Conservation (phyloP, 2,113 vertebrate species). For the Synodontis membranacea region DNA sequence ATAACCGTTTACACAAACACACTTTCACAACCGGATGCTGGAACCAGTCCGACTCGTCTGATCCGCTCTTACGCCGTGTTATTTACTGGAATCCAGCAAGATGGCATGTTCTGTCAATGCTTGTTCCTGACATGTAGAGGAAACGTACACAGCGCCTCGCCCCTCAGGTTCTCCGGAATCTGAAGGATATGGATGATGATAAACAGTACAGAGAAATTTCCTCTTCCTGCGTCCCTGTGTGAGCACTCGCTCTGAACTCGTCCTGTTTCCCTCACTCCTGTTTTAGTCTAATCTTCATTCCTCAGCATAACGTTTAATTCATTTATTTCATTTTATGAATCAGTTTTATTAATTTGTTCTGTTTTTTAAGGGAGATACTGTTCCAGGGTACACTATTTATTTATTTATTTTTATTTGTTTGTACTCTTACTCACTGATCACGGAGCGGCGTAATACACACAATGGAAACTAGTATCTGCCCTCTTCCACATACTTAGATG, state of each 20-base stretch:
- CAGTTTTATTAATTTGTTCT: neutral
- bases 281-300: too few species aligned
- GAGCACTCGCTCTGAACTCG: neutral
- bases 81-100: neutral
- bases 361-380: too few species aligned
- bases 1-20: neutral
- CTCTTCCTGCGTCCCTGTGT: neutral
- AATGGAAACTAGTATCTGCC: neutral
- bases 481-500: neutral
- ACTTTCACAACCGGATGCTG: neutral
- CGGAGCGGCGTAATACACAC: neutral
- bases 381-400: too few species aligned
- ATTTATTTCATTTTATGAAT: neutral
- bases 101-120: rapidly evolving
- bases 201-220: neutral
- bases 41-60: conserved; percentile 10
- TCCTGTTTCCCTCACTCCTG: neutral
- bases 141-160: neutral
- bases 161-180: neutral
- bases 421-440: neutral
- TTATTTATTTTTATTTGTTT: neutral
- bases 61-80: neutral
- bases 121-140: neutral
- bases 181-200: neutral
- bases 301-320: neutral